phyloP scores from a whole-genome alignment of 2,888 invertebrate genomes.

The Ceramica pisi region DNA sequence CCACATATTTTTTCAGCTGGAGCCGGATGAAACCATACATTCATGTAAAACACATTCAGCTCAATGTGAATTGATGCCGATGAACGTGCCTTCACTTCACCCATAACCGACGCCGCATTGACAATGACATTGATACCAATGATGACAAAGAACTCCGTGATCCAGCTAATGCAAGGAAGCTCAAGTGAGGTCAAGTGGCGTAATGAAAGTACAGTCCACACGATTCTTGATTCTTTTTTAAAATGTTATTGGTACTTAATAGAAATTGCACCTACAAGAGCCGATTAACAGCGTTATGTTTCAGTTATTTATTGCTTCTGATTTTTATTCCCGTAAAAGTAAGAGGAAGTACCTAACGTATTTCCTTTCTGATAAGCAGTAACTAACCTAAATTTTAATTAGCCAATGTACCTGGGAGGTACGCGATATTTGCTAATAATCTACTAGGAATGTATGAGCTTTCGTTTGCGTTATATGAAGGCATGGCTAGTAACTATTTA shows the following conservation, averaged over 20 bases:
- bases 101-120: conserved; percentile 63
- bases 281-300: conserved; percentile 9
- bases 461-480: too few relatives aligned
- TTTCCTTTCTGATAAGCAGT: neutral
- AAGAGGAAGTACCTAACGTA: conserved; percentile 11
- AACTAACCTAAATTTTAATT: too few relatives aligned
- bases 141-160: conserved; percentile 71
- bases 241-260: neutral
- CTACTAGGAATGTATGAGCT: too few relatives aligned
- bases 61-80: conserved; percentile 55
- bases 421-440: too few relatives aligned
- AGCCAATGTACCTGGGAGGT: too few relatives aligned
- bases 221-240: neutral
- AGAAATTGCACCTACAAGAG: neutral
- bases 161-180: conserved; percentile 66
- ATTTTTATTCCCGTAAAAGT: conserved; percentile 20
- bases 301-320: conserved; percentile 9
- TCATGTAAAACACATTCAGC: conserved; percentile 48
- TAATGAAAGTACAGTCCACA: conserved; percentile 56
- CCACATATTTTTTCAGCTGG: conserved; percentile 9
- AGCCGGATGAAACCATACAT: conserved; percentile 23
- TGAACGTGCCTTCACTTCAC: conserved; percentile 41
- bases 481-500: too few relatives aligned
- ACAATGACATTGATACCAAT: conserved; percentile 71
- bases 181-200: conserved; percentile 71